A percentile compares a stretch with the other conserved stretches of the same genome.
phyloP scores from a whole-genome alignment of 2,113 vertebrate genomes.

The Corydoras sp. region DNA sequence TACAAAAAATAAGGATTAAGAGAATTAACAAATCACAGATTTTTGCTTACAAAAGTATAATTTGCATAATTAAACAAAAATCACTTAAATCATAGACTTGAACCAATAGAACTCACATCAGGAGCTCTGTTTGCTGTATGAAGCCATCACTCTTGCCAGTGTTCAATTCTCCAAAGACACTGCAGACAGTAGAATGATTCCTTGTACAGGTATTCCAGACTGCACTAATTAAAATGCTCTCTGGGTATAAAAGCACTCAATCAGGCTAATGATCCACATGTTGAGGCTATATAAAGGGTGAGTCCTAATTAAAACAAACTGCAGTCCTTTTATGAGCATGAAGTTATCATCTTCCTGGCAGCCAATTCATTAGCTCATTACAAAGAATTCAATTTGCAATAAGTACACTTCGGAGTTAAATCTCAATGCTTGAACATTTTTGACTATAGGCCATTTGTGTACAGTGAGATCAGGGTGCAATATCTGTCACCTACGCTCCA shows the following conservation, averaged over 20 bases:
- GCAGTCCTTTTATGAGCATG: conserved; percentile 34
- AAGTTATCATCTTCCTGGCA: conserved; percentile 34
- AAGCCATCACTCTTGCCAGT: neutral
- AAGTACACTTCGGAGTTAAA: conserved; percentile 4
- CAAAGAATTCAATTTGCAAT: conserved; percentile 21
- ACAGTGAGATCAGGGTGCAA: conserved; percentile 34
- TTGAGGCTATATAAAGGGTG: conserved; percentile 46
- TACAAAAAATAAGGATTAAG: no score
- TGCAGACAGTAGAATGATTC: conserved; percentile 19
- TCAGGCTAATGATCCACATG: conserved; percentile 47
- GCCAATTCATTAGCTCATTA: conserved; percentile 16
- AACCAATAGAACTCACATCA: conserved; percentile 7
- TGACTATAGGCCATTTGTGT: neutral
- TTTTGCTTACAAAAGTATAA: no score
- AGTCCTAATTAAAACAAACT: conserved; percentile 48
- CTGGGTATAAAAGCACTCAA: conserved; percentile 44
- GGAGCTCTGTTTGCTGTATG: conserved; percentile 7
- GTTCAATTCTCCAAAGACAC: conserved; percentile 12
- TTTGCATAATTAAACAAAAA: no score
- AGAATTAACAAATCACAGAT: no score
- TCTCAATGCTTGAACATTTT: neutral
- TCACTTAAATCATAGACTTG: neutral
- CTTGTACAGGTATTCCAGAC: conserved; percentile 41
- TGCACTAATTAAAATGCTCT: conserved; percentile 46
- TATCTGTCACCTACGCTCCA: conserved; percentile 47